Evolutionary conservation across 2,888 invertebrate species (phyloP).

Genomic region (Orchestes rusci): DNA sequence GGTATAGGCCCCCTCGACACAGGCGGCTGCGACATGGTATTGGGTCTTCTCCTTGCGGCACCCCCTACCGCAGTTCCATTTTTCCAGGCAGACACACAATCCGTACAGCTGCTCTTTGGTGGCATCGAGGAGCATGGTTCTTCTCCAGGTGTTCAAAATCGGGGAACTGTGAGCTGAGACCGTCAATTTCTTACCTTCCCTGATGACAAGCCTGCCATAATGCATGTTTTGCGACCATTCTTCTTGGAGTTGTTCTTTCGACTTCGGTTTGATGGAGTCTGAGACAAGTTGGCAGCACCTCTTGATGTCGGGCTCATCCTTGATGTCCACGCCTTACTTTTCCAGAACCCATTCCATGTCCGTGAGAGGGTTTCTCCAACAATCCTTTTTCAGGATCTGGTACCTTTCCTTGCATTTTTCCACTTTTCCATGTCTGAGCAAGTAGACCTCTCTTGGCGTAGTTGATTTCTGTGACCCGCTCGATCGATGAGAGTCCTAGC

Average conservation of each 20-base stretch:
- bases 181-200: slow-evolving; percentile 8
- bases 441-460: slow-evolving; percentile 15
- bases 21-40: slow-evolving; percentile 26
- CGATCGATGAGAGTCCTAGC: slow-evolving; percentile 14
- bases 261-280: slow-evolving; percentile 1
- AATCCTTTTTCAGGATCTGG: slow-evolving; percentile 10
- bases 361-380: slow-evolving; percentile 15
- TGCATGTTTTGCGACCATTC: slow-evolving; percentile 20
- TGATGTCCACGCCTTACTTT: slow-evolving; percentile 6
- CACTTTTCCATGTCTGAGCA: slow-evolving; percentile 11
- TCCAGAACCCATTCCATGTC: slow-evolving; percentile 10
- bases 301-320: slow-evolving; percentile 2
- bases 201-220: slow-evolving; percentile 20
- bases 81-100: slow-evolving; percentile 11
- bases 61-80: slow-evolving; percentile 19
- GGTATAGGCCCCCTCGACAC: slow-evolving; percentile 19
- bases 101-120: slow-evolving; percentile 26
- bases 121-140: slow-evolving; percentile 21
- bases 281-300: slow-evolving; percentile 1
- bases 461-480: slow-evolving; percentile 6
- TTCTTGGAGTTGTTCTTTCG: not conserved
- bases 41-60: slow-evolving; percentile 20
- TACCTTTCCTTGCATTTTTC: slow-evolving; percentile 6
- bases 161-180: slow-evolving; percentile 17
- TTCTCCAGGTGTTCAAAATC: slow-evolving; percentile 17